Percentiles rank a stretch among this genome's conserved stretches.
Evolutionary conservation across 1,140 invertebrate species (phyloP).

Genomic region (Drosophila biarmipes): DNA sequence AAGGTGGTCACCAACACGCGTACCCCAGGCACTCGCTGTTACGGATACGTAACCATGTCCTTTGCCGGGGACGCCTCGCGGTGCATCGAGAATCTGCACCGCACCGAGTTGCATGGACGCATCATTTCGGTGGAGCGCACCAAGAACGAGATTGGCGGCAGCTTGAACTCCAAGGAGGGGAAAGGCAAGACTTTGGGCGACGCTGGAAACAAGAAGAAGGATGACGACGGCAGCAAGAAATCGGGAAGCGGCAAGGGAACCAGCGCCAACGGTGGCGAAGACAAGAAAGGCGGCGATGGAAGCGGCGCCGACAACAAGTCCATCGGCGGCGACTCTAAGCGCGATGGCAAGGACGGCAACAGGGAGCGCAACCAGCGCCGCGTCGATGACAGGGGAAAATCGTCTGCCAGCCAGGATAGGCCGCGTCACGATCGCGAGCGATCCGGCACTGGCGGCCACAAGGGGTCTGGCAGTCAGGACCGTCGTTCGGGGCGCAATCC

Average conservation of each 20-base stretch:
- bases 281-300: conserved; percentile 54
- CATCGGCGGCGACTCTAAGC: conserved; percentile 41
- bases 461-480: conserved; percentile 26
- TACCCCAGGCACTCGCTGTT: conserved; percentile 95
- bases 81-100: conserved; percentile 95
- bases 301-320: conserved; percentile 30
- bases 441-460: conserved; percentile 43
- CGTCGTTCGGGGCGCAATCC: conserved; percentile 58
- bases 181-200: conserved; percentile 36
- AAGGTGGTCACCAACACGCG: conserved; percentile 98
- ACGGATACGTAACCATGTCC: conserved; percentile 97
- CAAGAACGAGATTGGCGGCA: conserved; percentile 85
- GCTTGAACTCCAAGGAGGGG: conserved; percentile 42
- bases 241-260: conserved; percentile 32
- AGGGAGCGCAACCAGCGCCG: conserved; percentile 46
- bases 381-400: conserved; percentile 61
- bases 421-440: conserved; percentile 66
- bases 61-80: conserved; percentile 94
- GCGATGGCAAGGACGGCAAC: conserved; percentile 62
- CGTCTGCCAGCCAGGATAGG: conserved; percentile 34
- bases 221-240: conserved; percentile 66
- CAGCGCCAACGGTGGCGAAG: conserved; percentile 34
- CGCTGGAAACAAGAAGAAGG: conserved; percentile 37
- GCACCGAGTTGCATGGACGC: conserved; percentile 95
- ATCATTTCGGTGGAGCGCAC: conserved; percentile 97